Evolutionary conservation across 2,888 invertebrate species (phyloP), one percentile per base, ranked within the genome.

Genomic region (Aelia acuminata): DNA sequence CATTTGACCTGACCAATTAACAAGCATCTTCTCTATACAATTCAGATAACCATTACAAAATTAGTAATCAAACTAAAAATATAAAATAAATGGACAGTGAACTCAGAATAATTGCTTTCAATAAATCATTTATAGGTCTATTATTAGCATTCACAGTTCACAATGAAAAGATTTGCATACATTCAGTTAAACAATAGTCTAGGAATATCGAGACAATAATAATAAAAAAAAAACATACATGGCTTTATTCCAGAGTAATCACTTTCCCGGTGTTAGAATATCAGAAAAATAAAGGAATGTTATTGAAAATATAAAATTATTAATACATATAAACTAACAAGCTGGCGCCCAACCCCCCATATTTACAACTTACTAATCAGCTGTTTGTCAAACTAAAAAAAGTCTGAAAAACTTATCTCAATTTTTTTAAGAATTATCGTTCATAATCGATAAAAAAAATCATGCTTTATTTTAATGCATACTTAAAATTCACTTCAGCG

Each of bases 291-390:
- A 49, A n/a, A 75, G 87, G 87, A 87, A 87, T 87, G 87, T 87
- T 31, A 47, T 31, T 49, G 47, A 87, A 86, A 86, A 80, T 31
- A 31, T 15, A 57, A 48, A 87, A 75, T 57, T 13, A 47, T 31
- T 57, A 57, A 75, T 22, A 48, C 43, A 87, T 80, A 57, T 49
- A 80, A 87, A 75, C 87, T 80, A 80, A 50, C 80, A 48, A 31
- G 15, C 57, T 70, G 47, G 57, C 87, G 47, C 87, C 87, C 87
- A 48, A 15, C 87, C 87, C 87, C 87, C 87, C 87, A 86, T 86
- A 53, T 53, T 49, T 85, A 53, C 31, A 57, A 63, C 35, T 31
- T 26, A 35, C 31, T 31, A 22, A 85, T 39, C 85, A 85, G 50
- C 85, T 85, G 85, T 50, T 85, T 75, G 57, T 39, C 39, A 75